phyloP scores from a whole-genome alignment of 2,113 vertebrate genomes.

The Crotalus viridis region DNA sequence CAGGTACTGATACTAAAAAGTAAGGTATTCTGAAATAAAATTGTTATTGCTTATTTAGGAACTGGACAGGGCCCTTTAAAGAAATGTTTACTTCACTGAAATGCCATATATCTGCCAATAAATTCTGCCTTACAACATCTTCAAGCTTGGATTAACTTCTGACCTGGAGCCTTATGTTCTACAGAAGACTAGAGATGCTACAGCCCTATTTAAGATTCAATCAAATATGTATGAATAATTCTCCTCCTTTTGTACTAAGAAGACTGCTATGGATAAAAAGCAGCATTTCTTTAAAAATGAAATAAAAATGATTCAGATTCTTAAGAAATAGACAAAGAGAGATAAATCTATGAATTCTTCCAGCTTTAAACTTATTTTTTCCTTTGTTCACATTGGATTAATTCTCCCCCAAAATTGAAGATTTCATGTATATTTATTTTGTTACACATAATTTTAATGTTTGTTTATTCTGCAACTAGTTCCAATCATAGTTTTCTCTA shows the following conservation, averaged over 20 bases:
- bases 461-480: not conserved
- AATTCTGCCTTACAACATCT: not conserved
- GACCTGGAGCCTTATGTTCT: not conserved
- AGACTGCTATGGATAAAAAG: not conserved
- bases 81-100: not conserved
- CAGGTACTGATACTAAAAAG: not conserved
- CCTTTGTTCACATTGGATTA: not conserved
- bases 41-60: not conserved
- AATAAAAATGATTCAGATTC: not conserved
- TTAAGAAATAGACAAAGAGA: not conserved
- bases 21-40: not conserved
- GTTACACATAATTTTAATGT: not conserved
- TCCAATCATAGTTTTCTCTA: not conserved
- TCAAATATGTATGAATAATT: not conserved
- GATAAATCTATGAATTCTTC: not conserved
- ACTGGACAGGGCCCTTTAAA: not conserved
- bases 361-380: not conserved
- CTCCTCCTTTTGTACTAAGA: not conserved
- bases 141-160: not conserved
- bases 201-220: not conserved
- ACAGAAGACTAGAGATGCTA: not conserved
- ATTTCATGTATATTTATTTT: not conserved
- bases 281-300: not conserved
- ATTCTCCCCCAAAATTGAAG: not conserved
- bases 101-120: not conserved